A percentile compares a stretch with the other conserved stretches of the same genome.
Conservation (phyloP, 2,888 invertebrate genomes). For the Xylota sylvarum region DNA sequence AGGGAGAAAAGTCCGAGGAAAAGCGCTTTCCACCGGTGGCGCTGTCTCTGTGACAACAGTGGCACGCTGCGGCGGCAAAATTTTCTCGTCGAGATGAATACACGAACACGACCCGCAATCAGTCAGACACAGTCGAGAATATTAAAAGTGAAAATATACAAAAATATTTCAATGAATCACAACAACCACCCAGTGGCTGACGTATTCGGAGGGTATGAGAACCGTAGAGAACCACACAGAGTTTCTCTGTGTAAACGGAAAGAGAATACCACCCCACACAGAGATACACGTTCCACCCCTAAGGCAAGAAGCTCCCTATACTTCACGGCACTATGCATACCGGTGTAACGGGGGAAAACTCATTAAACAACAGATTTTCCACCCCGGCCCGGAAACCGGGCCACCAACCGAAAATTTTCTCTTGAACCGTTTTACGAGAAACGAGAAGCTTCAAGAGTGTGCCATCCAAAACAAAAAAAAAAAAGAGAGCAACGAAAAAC, state of each 20-base stretch:
- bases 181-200: constrained; percentile 40
- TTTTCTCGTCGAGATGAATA: constrained; percentile 25
- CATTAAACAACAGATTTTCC: neutral
- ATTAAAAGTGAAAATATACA: constrained; percentile 65
- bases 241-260: neutral
- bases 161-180: constrained; percentile 73
- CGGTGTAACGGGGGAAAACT: neutral
- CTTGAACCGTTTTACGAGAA: constrained; percentile 8
- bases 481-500: neutral
- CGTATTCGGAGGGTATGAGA: constrained; percentile 46
- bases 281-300: neutral
- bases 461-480: too few species aligned
- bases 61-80: constrained; percentile 17
- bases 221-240: constrained; percentile 2
- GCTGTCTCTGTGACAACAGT: constrained; percentile 14
- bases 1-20: constrained; percentile 31
- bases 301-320: neutral
- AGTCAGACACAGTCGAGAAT: constrained; percentile 35
- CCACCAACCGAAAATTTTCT: neutral
- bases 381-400: neutral
- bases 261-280: constrained; percentile 31
- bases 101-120: constrained; percentile 39
- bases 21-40: constrained; percentile 38
- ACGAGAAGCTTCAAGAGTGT: constrained; percentile 10
- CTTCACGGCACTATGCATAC: neutral